Evolutionary conservation across 2,888 invertebrate species (phyloP), one percentile per base, ranked within the genome.

Genomic region (Smittia sp.): DNA sequence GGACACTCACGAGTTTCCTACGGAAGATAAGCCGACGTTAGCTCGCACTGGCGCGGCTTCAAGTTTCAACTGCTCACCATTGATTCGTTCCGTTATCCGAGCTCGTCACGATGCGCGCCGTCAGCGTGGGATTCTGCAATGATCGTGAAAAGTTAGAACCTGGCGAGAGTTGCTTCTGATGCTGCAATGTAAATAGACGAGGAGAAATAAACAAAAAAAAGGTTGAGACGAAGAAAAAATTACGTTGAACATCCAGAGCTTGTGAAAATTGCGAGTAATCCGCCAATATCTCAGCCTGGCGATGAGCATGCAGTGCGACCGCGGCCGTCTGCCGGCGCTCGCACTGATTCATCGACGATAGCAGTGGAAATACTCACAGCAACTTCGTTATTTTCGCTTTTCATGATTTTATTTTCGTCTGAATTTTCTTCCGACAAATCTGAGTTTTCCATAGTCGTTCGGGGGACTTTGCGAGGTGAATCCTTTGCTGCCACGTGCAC

Each of bases 1-100:
- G 87, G 77, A 84, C 86, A 70, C 83, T 85, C 76, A 84, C 84
- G 76, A 84, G 84, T 75, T 54, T 75, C 54, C 82, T 72, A 22
- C 32, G 32, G 9, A 32, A 6, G 3, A 46, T 11, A 11, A 46
- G 39, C 6, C 11, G 15, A 46, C 2, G 13, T 46, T 15, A 15
- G 46, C 6, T 81, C 13, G 80, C 41, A 13, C 72, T 54, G 80
- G 76, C 74, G 77, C 77, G 78, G 81, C 73, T 83, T 76, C 81
- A 80, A 66, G 79, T 39, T 39, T 39, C 39, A 7, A n/a, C n/a
- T 46, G 46, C 69, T 69, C 27, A 72, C 72, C 72, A 72, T 38
- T 72, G 72, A 38, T 72, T 54, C 32, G 24, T 72, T 11, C 69
- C 70, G 41, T 74, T 74, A 52, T 72, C 67, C 32, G 66, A 79